phyloP scores from a whole-genome alignment of 2,888 invertebrate species.

The Bibio marci region DNA sequence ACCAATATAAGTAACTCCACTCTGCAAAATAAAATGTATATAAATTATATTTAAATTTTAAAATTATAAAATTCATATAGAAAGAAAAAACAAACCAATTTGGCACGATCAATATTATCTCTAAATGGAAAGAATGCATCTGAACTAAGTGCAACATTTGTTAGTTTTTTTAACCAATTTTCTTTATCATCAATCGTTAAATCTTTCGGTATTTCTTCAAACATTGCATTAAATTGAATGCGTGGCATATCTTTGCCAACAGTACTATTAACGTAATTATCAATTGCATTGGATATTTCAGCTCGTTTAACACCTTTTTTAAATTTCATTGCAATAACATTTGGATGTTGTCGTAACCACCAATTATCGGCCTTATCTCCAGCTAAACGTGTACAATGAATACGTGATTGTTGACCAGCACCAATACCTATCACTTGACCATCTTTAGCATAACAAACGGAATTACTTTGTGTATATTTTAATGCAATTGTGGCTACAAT shows the following conservation, averaged over 20 bases:
- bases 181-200: slow-evolving; percentile 48
- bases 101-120: slow-evolving; percentile 88
- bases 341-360: slow-evolving; percentile 92
- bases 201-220: slow-evolving; percentile 42
- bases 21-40: slow-evolving; percentile 37
- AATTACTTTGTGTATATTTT: slow-evolving; percentile 97
- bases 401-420: slow-evolving; percentile 97
- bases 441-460: slow-evolving; percentile 89
- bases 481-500: slow-evolving; percentile 91
- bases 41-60: neutral
- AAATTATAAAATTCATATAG: neutral
- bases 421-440: slow-evolving; percentile 81
- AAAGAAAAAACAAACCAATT: slow-evolving; percentile 41
- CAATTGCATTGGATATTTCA: slow-evolving; percentile 87
- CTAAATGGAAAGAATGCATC: slow-evolving; percentile 99
- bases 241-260: slow-evolving; percentile 74
- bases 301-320: slow-evolving; percentile 74
- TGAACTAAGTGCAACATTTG: slow-evolving; percentile 72
- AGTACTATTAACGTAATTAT: slow-evolving; percentile 85
- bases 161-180: slow-evolving; percentile 52
- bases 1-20: slow-evolving; percentile 84
- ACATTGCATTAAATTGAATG: slow-evolving; percentile 51
- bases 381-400: slow-evolving; percentile 93
- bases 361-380: slow-evolving; percentile 96
- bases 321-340: slow-evolving; percentile 67